Evolutionary conservation across 2,113 vertebrate species (phyloP).

Genomic region (Lepus europaeus): DNA sequence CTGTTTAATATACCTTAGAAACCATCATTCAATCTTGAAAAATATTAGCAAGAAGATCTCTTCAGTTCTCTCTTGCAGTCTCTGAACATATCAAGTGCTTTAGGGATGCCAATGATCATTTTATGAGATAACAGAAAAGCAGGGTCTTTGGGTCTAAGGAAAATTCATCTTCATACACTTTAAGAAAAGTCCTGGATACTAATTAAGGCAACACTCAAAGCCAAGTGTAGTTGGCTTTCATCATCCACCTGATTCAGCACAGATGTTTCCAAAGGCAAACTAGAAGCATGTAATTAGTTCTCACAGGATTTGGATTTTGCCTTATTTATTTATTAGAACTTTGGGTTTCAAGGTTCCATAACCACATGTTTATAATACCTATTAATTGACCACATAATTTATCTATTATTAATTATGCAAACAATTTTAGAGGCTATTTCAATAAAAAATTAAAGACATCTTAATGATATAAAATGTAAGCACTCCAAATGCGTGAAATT

Average conservation of each 20-base stretch:
- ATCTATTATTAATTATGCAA: slow-evolving; percentile 64
- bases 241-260: slow-evolving; percentile 39
- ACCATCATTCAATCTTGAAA: not conserved
- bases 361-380: slow-evolving; percentile 63
- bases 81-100: not conserved
- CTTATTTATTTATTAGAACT: slow-evolving; percentile 62
- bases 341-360: slow-evolving; percentile 63
- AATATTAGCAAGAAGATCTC: not conserved
- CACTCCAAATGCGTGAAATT: slow-evolving; percentile 51
- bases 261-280: slow-evolving; percentile 58
- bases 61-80: not conserved
- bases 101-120: not conserved
- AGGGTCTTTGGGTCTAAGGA: not conserved
- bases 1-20: not conserved
- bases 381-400: slow-evolving; percentile 71
- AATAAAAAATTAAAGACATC: slow-evolving; percentile 4
- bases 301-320: slow-evolving; percentile 48
- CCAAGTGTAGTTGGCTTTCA: slow-evolving; percentile 46
- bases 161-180: slow-evolving; percentile 48
- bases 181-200: slow-evolving; percentile 19
- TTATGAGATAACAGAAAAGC: not conserved
- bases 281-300: slow-evolving; percentile 60
- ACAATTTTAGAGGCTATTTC: slow-evolving; percentile 46
- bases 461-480: slow-evolving; percentile 52
- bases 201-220: slow-evolving; percentile 53